Evolutionary conservation across 2,888 invertebrate genomes (phyloP), one percentile per base, ranked within the genome.

Genomic region (Charanyca ferruginea): DNA sequence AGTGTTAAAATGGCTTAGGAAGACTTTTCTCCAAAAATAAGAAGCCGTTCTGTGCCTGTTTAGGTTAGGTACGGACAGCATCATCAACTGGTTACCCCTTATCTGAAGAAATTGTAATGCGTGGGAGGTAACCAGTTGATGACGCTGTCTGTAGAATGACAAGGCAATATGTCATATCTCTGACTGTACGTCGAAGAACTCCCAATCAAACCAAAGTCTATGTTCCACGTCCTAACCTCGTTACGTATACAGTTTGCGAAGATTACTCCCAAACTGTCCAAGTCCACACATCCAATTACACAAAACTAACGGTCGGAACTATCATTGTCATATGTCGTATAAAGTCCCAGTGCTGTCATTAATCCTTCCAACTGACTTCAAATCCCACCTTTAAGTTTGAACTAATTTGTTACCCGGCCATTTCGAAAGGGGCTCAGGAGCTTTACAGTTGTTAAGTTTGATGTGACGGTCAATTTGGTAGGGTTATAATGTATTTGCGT

Each of bases 341-440:
- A 47, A 55, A 49, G 48, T 55, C 48, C 45, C 38, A 9, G 23
- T 8, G 54, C 25, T 52, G 66, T 72, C 45, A 77, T 72, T 72
- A 77, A 67, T 72, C 73, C 53, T 47, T 23, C n/a, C 41, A 69
- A 76, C 60, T 61, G 57, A 42, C 65, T 67, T 58, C 59, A 77
- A 63, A 76, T 67, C 59, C 62, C 22, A 60, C 60, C 63, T 77
- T 66, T 32, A 77, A 63, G 67, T 77, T 67, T 22, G 13, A 63
- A 67, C 47, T 73, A 73, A 77, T 75, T 75, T 72, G 73, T 59
- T 55, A 62, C 32, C 42, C 77, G 51, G 22, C 59, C 42, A 45
- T 54, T 75, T 69, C 48, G 63, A 54, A 42, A 47, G 54, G 22
- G n/a, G 16, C 54, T 54, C 32, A 0, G 42, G 35, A 58, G 63